These are phyloP conservation scores for Heliconius eleuchia DNA, from an alignment of 1,140 invertebrate species.

Conservation along the genomic window DNA sequence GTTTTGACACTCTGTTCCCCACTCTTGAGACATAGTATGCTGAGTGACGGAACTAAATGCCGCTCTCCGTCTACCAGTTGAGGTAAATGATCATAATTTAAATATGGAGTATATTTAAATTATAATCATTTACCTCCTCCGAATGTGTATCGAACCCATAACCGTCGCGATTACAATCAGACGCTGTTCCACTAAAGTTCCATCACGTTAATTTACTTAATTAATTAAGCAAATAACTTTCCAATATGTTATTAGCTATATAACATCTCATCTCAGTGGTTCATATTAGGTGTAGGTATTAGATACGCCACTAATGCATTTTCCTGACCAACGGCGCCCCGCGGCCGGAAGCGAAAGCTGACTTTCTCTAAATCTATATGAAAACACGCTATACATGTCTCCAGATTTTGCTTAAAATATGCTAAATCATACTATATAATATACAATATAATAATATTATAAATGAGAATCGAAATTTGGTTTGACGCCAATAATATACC, in stretches of 20 bases:
- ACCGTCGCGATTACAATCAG: too few relatives aligned
- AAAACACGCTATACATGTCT: conserved; percentile 15
- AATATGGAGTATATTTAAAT: too few relatives aligned
- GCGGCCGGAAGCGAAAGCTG: conserved; percentile 60
- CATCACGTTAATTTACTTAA: neutral
- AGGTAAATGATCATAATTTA: too few relatives aligned
- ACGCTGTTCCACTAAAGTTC: too few relatives aligned
- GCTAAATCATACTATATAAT: conserved; percentile 7
- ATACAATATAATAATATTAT: conserved; percentile 4
- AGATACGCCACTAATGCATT: neutral
- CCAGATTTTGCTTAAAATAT: conserved; percentile 22
- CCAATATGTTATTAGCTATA: neutral
- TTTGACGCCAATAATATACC: neutral
- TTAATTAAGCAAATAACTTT: neutral
- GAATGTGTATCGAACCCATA: too few relatives aligned
- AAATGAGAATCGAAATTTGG: neutral
- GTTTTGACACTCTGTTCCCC: too few relatives aligned
- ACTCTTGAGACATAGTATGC: too few relatives aligned
- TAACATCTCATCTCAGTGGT: conserved; percentile 35
- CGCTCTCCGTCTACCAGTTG: too few relatives aligned
- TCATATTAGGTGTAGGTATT: neutral
- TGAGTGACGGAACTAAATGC: too few relatives aligned
- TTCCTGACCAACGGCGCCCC: conserved; percentile 29
- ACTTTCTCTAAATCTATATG: conserved; percentile 39
- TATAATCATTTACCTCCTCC: too few relatives aligned